Conservation (phyloP, 2,888 invertebrate species). For the Onchidella celtica region DNA sequence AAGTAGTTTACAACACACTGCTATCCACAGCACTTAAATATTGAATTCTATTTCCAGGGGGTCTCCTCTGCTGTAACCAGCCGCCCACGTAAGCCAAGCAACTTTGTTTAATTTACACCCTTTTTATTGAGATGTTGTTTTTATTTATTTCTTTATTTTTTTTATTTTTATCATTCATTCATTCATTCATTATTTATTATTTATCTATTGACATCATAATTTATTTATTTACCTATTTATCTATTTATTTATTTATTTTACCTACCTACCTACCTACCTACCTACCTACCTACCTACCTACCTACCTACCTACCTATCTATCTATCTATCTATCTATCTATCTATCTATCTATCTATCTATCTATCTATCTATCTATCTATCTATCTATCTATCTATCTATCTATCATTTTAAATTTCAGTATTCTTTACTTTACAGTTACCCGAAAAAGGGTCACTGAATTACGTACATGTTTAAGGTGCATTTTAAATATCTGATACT, state of each 20-base stretch:
- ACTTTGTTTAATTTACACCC: too few relatives aligned
- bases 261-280: not conserved
- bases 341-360: not conserved
- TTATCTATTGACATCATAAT: too few relatives aligned
- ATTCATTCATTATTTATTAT: not conserved
- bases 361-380: not conserved
- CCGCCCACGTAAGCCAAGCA: not conserved
- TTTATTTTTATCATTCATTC: not conserved
- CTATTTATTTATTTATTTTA: not conserved
- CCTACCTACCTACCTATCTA: not conserved
- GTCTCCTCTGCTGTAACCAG: not conserved
- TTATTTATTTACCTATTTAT: not conserved
- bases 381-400: not conserved
- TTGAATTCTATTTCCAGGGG: not conserved
- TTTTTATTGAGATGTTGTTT: too few relatives aligned
- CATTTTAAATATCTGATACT: too few relatives aligned
- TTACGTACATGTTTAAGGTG: too few relatives aligned
- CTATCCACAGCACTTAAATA: too few relatives aligned
- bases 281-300: not conserved
- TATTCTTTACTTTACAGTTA: too few relatives aligned
- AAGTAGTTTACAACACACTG: too few relatives aligned
- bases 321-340: not conserved
- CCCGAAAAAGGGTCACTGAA: too few relatives aligned
- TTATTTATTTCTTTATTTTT: not conserved
- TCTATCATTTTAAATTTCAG: too few relatives aligned